Conservation (phyloP, 2,888 invertebrate genomes). For the Protodeltote pygarga region DNA sequence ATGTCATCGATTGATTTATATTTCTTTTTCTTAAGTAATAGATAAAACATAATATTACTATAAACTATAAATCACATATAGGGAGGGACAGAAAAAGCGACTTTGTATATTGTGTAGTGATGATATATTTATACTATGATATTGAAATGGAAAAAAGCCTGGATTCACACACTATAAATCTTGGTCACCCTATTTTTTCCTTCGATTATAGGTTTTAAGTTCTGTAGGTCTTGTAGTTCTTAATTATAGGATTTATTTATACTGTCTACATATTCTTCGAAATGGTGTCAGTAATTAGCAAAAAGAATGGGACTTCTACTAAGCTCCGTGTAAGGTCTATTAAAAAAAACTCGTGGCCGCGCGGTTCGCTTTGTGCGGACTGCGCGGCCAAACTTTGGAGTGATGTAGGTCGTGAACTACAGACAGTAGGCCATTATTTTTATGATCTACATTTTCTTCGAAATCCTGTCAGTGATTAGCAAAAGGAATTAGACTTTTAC, state of each 20-base stretch:
- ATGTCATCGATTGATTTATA: constrained; percentile 21
- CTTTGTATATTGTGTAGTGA: constrained; percentile 21
- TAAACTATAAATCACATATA: constrained; percentile 24
- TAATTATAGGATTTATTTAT: constrained; percentile 16
- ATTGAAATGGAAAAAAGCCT: constrained; percentile 21
- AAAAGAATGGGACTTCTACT: constrained; percentile 14
- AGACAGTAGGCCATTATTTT: constrained; percentile 17
- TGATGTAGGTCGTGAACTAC: constrained; percentile 17
- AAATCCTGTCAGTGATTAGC: constrained; percentile 16
- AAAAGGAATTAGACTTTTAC: constrained; percentile 16
- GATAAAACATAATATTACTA: constrained; percentile 24
- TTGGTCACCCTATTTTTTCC: constrained; percentile 20
- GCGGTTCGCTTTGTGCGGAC: too few species aligned
- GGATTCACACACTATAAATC: constrained; percentile 21
- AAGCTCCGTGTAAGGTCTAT: constrained; percentile 14
- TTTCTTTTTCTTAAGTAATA: constrained; percentile 13
- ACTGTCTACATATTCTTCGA: constrained; percentile 14
- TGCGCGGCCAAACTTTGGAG: constrained; percentile 18
- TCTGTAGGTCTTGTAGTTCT: constrained; percentile 19
- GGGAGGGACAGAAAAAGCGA: constrained; percentile 21
- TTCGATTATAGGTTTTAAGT: constrained; percentile 21
- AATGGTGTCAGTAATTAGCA: constrained; percentile 15
- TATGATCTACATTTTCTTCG: constrained; percentile 17
- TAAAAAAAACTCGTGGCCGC: too few species aligned
- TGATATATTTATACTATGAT: constrained; percentile 21